Percentiles rank a stretch among this genome's conserved stretches.
These are phyloP conservation scores for Strigamia transsilvanica DNA, from an alignment of 2,888 invertebrate genomes.

Conservation along the genomic window DNA sequence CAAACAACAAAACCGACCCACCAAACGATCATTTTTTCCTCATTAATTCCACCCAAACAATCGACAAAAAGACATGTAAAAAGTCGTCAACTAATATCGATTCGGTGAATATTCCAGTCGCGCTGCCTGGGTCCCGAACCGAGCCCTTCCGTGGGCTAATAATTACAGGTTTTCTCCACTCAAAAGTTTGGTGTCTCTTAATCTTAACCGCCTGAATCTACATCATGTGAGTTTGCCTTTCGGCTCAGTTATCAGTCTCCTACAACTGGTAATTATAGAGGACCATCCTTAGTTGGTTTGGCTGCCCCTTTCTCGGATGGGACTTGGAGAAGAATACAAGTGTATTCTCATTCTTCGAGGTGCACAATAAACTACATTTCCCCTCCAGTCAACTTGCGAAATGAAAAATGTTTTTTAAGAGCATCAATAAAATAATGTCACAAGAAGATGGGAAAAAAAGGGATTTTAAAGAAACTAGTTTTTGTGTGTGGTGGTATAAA, in stretches of 20 bases:
- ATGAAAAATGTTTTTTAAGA: slow-evolving; percentile 21
- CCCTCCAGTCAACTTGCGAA: not conserved
- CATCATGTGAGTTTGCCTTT: slow-evolving; percentile 36
- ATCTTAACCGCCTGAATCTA: slow-evolving; percentile 45
- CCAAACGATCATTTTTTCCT: no score
- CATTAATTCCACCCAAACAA: not conserved
- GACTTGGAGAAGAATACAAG: slow-evolving; percentile 42
- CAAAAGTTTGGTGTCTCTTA: slow-evolving; percentile 44
- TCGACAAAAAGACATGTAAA: not conserved
- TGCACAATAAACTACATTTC: slow-evolving; percentile 26
- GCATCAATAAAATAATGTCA: slow-evolving; percentile 30
- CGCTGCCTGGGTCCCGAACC: not conserved
- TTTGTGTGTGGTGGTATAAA: not conserved
- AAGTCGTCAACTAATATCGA: not conserved
- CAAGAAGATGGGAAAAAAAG: slow-evolving; percentile 3
- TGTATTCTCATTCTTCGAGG: slow-evolving; percentile 6
- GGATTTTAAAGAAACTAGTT: not conserved
- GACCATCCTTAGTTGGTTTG: slow-evolving; percentile 44
- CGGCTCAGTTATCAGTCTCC: slow-evolving; percentile 40
- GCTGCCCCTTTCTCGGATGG: slow-evolving; percentile 26
- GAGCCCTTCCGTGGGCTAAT: slow-evolving; percentile 18
- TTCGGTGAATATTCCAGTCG: slow-evolving; percentile 26
- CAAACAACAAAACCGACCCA: not conserved
- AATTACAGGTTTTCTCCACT: slow-evolving; percentile 35
- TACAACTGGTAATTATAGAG: slow-evolving; percentile 44